Conservation (phyloP, 2,113 vertebrate species). For the Epinephelus cyanopodus region DNA sequence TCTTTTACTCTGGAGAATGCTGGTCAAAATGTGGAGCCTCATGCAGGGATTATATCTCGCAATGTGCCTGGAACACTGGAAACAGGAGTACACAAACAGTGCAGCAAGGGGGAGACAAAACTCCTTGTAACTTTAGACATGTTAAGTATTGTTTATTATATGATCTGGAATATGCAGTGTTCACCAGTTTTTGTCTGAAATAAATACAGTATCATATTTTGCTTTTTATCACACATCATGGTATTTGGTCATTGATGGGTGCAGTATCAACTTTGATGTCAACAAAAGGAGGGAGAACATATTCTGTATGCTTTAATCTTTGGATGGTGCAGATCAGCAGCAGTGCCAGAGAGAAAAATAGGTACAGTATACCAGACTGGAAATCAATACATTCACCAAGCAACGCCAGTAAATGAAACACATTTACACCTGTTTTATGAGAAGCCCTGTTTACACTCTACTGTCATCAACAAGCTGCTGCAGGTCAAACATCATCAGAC, state of each 20-base stretch:
- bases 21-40: too few relatives aligned
- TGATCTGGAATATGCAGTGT: neutral
- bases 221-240: neutral
- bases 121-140: neutral
- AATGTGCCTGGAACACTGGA: too few relatives aligned
- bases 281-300: constrained; percentile 1
- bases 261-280: constrained; percentile 20
- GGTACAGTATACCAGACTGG: neutral
- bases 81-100: neutral
- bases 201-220: neutral
- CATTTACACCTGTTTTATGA: neutral
- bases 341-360: neutral
- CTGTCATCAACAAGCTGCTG: neutral
- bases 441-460: neutral
- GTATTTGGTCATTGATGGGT: neutral
- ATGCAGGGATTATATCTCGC: too few relatives aligned
- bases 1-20: too few relatives aligned
- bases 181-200: neutral
- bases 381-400: constrained; percentile 50
- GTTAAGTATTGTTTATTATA: neutral
- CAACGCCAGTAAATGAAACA: constrained; percentile 20
- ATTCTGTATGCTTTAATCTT: neutral
- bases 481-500: neutral
- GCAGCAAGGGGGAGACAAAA: constrained; percentile 60
- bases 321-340: constrained; percentile 4